phyloP scores from a whole-genome alignment of 2,113 vertebrate genomes.

The Toxostoma redivivum region DNA sequence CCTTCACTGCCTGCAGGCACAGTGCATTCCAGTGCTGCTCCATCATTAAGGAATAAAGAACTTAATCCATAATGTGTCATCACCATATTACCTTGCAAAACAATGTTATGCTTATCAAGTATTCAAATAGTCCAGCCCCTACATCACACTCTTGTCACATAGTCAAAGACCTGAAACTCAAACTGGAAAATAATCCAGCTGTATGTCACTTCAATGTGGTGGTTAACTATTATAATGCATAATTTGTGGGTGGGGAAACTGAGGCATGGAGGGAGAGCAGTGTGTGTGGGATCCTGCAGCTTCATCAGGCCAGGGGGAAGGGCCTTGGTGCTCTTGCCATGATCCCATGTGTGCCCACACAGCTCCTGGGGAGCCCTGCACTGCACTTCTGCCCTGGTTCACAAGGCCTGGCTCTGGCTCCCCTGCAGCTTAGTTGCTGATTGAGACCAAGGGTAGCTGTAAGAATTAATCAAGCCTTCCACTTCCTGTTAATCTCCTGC shows the following conservation, averaged over 20 bases:
- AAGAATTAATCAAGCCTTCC: background rate
- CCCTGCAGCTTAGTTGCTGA: background rate
- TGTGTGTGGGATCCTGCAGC: background rate
- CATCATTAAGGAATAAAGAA: background rate
- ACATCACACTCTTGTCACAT: background rate
- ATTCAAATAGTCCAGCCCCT: background rate
- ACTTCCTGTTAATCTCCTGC: background rate
- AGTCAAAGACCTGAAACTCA: background rate
- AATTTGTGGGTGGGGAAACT: background rate
- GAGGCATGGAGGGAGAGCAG: background rate
- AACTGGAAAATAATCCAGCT: background rate
- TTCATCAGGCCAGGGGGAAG: background rate
- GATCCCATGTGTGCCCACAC: rapidly evolving
- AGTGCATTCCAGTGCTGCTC: background rate
- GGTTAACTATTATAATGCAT: rapidly evolving
- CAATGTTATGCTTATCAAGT: background rate
- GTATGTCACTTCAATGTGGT: background rate
- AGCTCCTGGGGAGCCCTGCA: background rate
- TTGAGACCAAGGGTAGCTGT: rapidly evolving
- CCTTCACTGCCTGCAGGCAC: background rate
- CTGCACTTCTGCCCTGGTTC: background rate
- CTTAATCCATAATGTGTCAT: background rate
- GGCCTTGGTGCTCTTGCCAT: background rate
- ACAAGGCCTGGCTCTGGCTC: background rate
- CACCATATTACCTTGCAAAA: background rate